These are phyloP conservation scores for Melieria crassipennis DNA, from an alignment of 2,888 invertebrate species.

Conservation along the genomic window DNA sequence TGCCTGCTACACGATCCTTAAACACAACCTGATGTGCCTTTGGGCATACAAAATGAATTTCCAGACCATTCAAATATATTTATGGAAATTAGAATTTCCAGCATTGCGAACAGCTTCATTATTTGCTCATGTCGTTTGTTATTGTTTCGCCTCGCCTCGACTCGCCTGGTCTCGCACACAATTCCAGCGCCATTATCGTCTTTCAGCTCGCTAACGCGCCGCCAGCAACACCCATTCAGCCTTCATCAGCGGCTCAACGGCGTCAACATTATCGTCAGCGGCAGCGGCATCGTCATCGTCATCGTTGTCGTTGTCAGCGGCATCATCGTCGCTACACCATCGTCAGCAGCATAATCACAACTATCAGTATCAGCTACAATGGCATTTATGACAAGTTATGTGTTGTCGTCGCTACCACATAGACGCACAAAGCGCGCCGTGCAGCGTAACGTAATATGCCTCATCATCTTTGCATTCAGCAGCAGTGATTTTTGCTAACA, in stretches of 20 bases:
- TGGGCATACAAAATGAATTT: too few relatives aligned
- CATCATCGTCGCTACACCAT: conserved; percentile 1
- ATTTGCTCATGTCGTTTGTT: conserved; percentile 31
- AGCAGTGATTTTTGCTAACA: conserved; percentile 1
- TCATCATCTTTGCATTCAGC: conserved; percentile 28
- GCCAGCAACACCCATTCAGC: conserved; percentile 18
- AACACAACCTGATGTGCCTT: too few relatives aligned
- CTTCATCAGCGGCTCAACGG: conserved; percentile 19
- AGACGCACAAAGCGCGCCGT: conserved; percentile 22
- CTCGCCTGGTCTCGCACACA: background rate
- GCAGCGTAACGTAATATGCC: conserved; percentile 33
- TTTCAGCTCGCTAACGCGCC: conserved; percentile 6
- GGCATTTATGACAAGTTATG: conserved; percentile 40
- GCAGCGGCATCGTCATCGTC: conserved; percentile 26
- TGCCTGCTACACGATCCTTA: too few relatives aligned
- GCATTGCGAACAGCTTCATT: background rate
- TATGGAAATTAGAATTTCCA: too few relatives aligned
- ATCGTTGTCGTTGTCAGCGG: conserved; percentile 8
- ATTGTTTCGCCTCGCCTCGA: conserved; percentile 21
- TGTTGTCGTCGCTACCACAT: conserved; percentile 34
- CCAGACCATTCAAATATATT: too few relatives aligned
- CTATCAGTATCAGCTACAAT: conserved; percentile 40
- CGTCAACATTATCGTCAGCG: conserved; percentile 19
- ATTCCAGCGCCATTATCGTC: conserved; percentile 18
- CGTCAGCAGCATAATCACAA: conserved; percentile 38